Evolutionary conservation across 2,888 invertebrate species (phyloP), one percentile per base, ranked within the genome.

Genomic region (Ectemnius cavifrons): DNA sequence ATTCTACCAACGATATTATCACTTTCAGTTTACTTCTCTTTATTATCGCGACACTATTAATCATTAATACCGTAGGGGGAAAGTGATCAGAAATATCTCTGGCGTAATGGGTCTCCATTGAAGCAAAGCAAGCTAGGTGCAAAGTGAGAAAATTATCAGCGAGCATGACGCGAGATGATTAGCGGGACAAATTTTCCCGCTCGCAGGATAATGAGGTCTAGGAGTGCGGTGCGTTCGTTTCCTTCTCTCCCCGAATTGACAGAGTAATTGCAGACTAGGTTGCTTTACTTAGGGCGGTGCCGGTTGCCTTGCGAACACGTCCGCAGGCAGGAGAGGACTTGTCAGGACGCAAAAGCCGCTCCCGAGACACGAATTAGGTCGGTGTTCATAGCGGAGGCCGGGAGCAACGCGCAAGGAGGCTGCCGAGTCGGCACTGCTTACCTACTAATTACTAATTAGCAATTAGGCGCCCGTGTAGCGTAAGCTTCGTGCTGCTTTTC

Each of bases 401-500:
- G 61, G 57, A 63, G 68, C 56, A 61, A 37, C 20, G 56, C 59
- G n/a, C 49, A 27, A 49, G 66, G 61, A 61, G 66, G 28, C 56
- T 57, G 47, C 45, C 65, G 66, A 52, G 52, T 16, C 14, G 52
- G 16, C 52, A 5, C 72, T 63, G 72, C 62, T 58, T 79, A 77
- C 71, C 78, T 75, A 74, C 85, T 86, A 83, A 85, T 87, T 84
- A 82, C 83, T 84, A 87, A 86, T 87, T 86, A 86, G 85, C 85
- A 87, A 86, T 86, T 85, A 86, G 83, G 76, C 78, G 71, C 47
- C 70, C 70, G 61, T 69, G 67, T 63, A 61, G 63, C 67, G 67
- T 37, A 61, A 37, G 60, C 49, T 52, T 57, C 57, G 58, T 45
- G 63, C 59, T 23, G 65, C 27, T 80, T 86, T 87, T 87, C 86